A percentile compares a stretch with the other conserved stretches of the same genome.
These are phyloP conservation scores for Amyelois transitella DNA, from an alignment of 1,140 invertebrate species.

Conservation along the genomic window DNA sequence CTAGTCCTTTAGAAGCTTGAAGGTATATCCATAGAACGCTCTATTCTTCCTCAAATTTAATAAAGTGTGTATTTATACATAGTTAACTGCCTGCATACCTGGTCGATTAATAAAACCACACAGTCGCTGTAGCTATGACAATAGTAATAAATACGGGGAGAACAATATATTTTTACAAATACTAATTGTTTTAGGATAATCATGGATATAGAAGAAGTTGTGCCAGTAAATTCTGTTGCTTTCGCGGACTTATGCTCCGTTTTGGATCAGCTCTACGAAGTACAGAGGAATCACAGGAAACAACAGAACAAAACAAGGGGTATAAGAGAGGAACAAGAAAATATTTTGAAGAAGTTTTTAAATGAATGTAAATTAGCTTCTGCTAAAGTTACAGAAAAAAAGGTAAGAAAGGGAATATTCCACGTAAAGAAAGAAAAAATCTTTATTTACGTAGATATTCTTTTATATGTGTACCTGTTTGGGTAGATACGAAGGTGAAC, in stretches of 20 bases:
- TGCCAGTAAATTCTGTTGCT: conserved; percentile 39
- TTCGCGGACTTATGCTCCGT: conserved; percentile 55
- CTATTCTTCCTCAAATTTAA: too few species aligned
- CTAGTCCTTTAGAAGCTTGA: too few species aligned
- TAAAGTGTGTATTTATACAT: too few species aligned
- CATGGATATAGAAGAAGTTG: conserved; percentile 24
- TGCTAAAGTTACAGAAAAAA: conserved; percentile 25
- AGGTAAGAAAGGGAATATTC: conserved; percentile 45
- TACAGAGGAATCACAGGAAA: conserved; percentile 35
- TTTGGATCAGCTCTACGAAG: conserved; percentile 47
- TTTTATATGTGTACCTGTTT: background rate
- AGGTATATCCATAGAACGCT: too few species aligned
- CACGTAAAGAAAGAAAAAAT: too few species aligned
- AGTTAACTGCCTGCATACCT: too few species aligned
- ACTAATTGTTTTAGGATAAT: background rate
- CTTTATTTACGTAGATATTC: too few species aligned
- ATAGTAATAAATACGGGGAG: too few species aligned
- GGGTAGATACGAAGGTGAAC: too few species aligned
- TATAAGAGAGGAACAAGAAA: conserved; percentile 35
- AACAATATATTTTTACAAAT: background rate
- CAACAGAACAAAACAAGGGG: background rate
- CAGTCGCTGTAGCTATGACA: too few species aligned
- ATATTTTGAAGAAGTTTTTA: conserved; percentile 37
- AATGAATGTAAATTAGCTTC: conserved; percentile 35
- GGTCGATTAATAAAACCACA: too few species aligned